phyloP scores from a whole-genome alignment of 2,888 invertebrate genomes.

The Arctia plantaginis region DNA sequence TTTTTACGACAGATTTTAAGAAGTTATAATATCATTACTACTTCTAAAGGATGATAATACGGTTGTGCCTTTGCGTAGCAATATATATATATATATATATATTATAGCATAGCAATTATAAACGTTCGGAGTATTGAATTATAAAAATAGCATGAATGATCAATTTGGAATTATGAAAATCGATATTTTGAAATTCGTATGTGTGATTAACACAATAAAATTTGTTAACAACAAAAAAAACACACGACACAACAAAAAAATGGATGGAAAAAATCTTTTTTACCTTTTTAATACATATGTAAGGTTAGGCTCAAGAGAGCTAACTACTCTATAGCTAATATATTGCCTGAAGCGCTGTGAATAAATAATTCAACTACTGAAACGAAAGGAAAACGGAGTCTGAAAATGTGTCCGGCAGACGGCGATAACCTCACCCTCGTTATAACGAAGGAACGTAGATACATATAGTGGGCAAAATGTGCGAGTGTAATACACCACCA shows the following conservation, averaged over 20 bases:
- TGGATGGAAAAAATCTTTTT: not conserved
- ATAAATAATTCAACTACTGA: not conserved
- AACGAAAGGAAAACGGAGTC: not conserved
- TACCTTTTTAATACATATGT: not conserved
- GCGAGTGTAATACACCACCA: not conserved
- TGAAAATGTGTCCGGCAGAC: not conserved
- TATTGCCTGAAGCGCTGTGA: not conserved
- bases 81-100: too few species aligned
- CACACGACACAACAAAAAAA: too few species aligned
- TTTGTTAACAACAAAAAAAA: too few species aligned
- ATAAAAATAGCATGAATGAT: too few species aligned
- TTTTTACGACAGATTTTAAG: not conserved
- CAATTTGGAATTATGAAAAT: too few species aligned
- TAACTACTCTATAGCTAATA: not conserved
- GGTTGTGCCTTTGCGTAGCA: too few species aligned
- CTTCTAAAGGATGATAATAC: too few species aligned
- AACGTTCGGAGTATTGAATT: too few species aligned
- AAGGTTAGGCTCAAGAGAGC: not conserved
- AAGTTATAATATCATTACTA: too few species aligned
- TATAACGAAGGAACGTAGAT: not conserved
- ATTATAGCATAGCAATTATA: too few species aligned
- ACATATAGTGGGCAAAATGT: not conserved
- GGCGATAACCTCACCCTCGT: not conserved
- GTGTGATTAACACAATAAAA: too few species aligned
- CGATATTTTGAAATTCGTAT: too few species aligned